phyloP scores from a whole-genome alignment of 2,797 vertebrate species.

The Chelon labrosus region DNA sequence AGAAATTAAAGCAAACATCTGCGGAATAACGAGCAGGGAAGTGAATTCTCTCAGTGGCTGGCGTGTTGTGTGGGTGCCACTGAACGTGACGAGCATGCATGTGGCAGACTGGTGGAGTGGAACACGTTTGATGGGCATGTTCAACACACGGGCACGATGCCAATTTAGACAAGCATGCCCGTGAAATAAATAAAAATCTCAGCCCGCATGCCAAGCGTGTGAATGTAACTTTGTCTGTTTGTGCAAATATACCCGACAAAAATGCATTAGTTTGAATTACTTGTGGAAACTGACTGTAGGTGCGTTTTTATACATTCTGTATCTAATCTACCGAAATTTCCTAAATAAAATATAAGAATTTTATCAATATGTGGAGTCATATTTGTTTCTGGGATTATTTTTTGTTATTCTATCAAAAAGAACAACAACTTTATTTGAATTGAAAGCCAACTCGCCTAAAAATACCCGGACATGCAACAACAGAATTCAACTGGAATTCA shows the following conservation, averaged over 20 bases:
- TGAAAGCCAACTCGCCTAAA: background rate
- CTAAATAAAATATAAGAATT: background rate
- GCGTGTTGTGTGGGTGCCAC: slow-evolving; percentile 72
- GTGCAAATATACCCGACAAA: slow-evolving; percentile 25
- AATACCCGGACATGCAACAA: slow-evolving; percentile 8
- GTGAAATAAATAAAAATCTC: slow-evolving; percentile 51
- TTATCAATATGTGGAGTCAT: background rate
- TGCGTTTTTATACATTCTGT: slow-evolving; percentile 2
- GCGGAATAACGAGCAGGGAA: slow-evolving; percentile 81
- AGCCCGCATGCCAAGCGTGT: slow-evolving; percentile 61
- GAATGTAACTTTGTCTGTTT: slow-evolving; percentile 15
- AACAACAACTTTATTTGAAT: background rate
- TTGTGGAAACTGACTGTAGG: background rate
- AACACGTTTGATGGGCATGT: slow-evolving; percentile 83
- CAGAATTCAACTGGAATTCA: background rate
- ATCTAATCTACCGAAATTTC: no score
- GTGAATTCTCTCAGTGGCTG: slow-evolving; percentile 76
- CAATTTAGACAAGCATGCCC: slow-evolving; percentile 84
- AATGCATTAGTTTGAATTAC: slow-evolving; percentile 1
- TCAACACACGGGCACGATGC: slow-evolving; percentile 82
- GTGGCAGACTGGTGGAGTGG: slow-evolving; percentile 75
- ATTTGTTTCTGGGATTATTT: background rate
- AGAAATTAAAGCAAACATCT: slow-evolving; percentile 85
- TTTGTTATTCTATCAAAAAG: background rate
- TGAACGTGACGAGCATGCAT: slow-evolving; percentile 84